phyloP scores from a whole-genome alignment of 2,113 vertebrate species.

The Chlorodrepanis virens region DNA sequence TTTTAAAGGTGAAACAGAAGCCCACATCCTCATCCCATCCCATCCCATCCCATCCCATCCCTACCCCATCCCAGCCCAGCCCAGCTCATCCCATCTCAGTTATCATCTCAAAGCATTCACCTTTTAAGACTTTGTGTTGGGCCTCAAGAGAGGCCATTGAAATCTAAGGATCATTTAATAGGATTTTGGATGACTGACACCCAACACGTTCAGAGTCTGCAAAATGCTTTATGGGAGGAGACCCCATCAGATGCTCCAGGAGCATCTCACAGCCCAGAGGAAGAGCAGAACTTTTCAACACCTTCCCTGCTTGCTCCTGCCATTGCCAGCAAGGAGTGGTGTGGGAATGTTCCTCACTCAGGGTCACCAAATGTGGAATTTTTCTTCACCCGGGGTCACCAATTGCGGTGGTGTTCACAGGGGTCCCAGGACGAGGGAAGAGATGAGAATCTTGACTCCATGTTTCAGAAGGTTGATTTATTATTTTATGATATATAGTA shows the following conservation, averaged over 20 bases:
- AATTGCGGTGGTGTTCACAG: too few species aligned
- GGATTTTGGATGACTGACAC: not conserved
- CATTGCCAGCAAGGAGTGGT: accelerated
- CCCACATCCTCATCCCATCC: not conserved
- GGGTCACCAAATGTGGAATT: too few species aligned
- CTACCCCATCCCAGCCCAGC: not conserved
- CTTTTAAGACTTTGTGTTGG: accelerated
- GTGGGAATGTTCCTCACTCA: too few species aligned
- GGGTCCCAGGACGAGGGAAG: too few species aligned
- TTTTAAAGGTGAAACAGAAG: not conserved
- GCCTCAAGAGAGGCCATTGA: not conserved
- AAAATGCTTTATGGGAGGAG: not conserved
- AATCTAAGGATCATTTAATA: not conserved
- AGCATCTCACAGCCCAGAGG: not conserved
- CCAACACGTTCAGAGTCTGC: accelerated
- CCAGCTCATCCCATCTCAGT: not conserved
- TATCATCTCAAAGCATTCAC: not conserved
- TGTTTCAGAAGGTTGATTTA: too few species aligned
- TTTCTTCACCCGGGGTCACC: too few species aligned
- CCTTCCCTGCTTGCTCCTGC: not conserved
- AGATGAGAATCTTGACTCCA: too few species aligned
- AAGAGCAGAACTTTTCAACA: not conserved
- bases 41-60: not conserved
- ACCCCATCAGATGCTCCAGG: not conserved
- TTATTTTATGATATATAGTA: too few species aligned